Base-by-base conservation (phyloP, 2,888 invertebrate genomes). In the Diaphora mendica region DNA sequence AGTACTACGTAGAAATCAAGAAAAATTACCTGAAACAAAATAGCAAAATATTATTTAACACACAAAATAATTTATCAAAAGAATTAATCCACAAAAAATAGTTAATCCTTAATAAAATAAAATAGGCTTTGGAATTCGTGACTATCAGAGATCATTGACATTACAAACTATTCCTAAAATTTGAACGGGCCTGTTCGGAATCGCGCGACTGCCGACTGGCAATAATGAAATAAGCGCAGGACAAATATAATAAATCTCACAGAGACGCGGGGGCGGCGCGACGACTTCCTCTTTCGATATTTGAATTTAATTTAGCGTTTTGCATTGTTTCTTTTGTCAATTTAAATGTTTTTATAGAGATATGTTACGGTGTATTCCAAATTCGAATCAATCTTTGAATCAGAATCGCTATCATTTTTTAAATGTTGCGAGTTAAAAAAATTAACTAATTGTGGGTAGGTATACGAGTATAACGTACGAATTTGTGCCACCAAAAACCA, bases 181-280 rank as follows among this genome's bases (percentile, higher is more conserved):
- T 90, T 87, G 87, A 90, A 89, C 88, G 83, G 90, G 86, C 88
- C 87, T 86, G 89, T 88, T 89, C 77, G 84, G 87, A 87, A 89
- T 89, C 89, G 90, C 86, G 89, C 91, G 91, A 92, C 91, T 91
- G 89, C 91, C 93, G 91, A 92, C 91, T 91, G 89, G 92, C 93
- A 92, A 92, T 94, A 95, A 95, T 95, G 94, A 94, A 95, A 95
- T 94, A 95, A 95, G 93, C 95, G 92, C 91, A 94, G 93, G 93
- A 95, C 95, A 95, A 96, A 96, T 94, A 95, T 93, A 94, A 96
- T 96, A 96, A 96, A 96, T 96, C 96, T 94, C 91, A 82, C 82
- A 85, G 92, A 91, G 93, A 93, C 92, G 92, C 92, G 92, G 88
- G 94, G 92, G 93, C 91, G 93, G 91, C 90, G 88, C 88, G 90